Base-by-base conservation (phyloP, 2,888 invertebrate species). In the Erannis defoliaria region DNA sequence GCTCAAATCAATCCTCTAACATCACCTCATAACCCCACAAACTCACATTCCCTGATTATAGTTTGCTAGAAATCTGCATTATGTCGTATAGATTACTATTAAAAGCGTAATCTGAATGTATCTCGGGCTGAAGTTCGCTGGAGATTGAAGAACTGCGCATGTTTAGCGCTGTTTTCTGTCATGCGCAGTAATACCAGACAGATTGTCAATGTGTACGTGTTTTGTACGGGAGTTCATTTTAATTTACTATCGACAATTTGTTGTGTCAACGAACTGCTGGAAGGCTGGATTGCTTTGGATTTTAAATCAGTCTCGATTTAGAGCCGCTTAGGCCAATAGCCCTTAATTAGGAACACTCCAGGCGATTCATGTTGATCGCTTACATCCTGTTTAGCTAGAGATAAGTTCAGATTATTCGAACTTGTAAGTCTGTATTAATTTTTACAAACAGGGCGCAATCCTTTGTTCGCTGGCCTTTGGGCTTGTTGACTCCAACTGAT, bases 241-340 rank as follows among this genome's bases (percentile, higher is more conserved):
- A 82, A 67, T 86, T 82, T 85, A 68, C 77, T 90, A 89, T 89
- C 86, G 89, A 87, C 84, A 84, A 87, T 84, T 84, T 68, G 53
- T 42, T 67, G 62, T 71, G 90, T 88, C 89, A 88, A 84, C 74
- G 90, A 89, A 89, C 89, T 87, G 72, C n/a, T 51, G 42, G 42
- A 5, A 18, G 23, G 23, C 43, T 50, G 42, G 42, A 5, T 31
- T 43, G 23, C 43, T 50, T 45, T 49, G 16, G 54, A 54, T 33
- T 54, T 66, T 31, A 31, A 46, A 62, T 55, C 62, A 29, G 45
- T 56, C 54, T 54, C 40, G 61, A 29, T 50, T 57, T 51, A 46
- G 40, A 58, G 37, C 19, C 46, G 38, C 56, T 5, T 14, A 18
- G 49, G 45, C n/a, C 43, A 54, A 45, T 50, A 50, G 21, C 57